Evolutionary conservation across 2,888 invertebrate genomes (phyloP).

Genomic region (Agapetus fuscipes): DNA sequence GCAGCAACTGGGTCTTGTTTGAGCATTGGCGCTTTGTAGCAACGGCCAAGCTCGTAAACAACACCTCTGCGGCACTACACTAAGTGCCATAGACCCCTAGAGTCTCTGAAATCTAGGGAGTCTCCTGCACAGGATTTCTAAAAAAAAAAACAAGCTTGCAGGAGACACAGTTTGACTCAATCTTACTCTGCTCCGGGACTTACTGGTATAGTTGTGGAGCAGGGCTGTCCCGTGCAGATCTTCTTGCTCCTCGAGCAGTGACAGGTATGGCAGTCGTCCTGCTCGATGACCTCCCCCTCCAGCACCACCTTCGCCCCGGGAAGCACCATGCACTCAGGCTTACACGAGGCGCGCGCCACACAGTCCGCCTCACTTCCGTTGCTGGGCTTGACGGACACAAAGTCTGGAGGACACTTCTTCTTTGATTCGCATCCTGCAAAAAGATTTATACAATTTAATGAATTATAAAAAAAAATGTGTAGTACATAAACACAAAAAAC

Average conservation of each 20-base stretch:
- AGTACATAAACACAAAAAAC: no score
- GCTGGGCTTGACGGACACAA: slow-evolving; percentile 64
- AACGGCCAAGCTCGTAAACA: no score
- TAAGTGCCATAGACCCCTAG: no score
- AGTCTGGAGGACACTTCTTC: slow-evolving; percentile 61
- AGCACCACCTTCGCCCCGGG: slow-evolving; percentile 53
- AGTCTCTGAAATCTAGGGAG: no score
- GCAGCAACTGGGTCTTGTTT: no score
- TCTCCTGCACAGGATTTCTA: no score
- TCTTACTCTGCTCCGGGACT: no score
- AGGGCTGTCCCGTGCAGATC: slow-evolving; percentile 64
- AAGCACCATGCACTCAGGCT: slow-evolving; percentile 58
- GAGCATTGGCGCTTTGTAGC: no score
- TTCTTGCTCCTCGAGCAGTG: slow-evolving; percentile 60
- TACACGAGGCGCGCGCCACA: slow-evolving; percentile 63
- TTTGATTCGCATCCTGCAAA: slow-evolving; percentile 55
- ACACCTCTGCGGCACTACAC: no score
- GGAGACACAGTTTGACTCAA: no score
- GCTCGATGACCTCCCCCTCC: slow-evolving; percentile 68
- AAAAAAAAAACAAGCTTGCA: no score
- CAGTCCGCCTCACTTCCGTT: slow-evolving; percentile 63
- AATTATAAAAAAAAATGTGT: background rate
- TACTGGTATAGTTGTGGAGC: slow-evolving; percentile 35
- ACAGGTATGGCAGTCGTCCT: slow-evolving; percentile 74
- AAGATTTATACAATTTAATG: background rate